Percentiles rank a stretch among this genome's conserved stretches.
Evolutionary conservation across 2,888 invertebrate species (phyloP).

Genomic region (Caenorhabditis plicata): DNA sequence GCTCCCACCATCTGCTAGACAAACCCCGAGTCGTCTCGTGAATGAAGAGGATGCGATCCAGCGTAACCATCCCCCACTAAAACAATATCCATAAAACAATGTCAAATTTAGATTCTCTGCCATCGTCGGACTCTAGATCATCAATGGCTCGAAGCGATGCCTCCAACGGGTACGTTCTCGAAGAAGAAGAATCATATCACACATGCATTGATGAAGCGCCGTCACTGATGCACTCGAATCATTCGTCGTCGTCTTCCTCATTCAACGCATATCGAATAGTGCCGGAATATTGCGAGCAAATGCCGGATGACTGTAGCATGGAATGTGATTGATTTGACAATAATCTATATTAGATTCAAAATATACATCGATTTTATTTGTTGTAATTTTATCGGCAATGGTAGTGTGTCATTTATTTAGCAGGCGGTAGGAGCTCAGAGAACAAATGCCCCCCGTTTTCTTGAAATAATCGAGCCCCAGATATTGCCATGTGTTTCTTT

Average conservation of each 20-base stretch:
- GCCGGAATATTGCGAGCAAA: no score
- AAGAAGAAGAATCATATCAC: slow-evolving; percentile 44
- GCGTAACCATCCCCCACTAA: slow-evolving; percentile 1
- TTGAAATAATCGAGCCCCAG: no score
- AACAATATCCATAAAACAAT: neutral
- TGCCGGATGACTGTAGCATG: no score
- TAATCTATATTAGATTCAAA: no score
- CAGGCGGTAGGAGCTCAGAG: no score
- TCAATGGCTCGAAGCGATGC: slow-evolving; percentile 39
- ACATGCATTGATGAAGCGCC: slow-evolving; percentile 9
- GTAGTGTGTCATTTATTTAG: no score
- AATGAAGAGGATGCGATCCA: slow-evolving; percentile 36
- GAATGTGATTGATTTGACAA: no score
- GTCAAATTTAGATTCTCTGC: slow-evolving; percentile 21
- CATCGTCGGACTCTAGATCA: slow-evolving; percentile 41
- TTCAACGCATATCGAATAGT: no score
- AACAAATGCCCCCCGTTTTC: no score
- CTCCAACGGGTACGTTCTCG: slow-evolving; percentile 36
- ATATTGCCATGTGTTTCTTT: no score
- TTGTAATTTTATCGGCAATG: no score
- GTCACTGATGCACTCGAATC: slow-evolving; percentile 18
- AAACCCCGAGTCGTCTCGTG: slow-evolving; percentile 43
- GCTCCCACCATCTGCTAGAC: slow-evolving; percentile 44
- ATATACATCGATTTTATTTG: no score
- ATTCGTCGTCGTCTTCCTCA: slow-evolving; percentile 22